Conservation (phyloP, 2,797 vertebrate genomes). For the Coreius guichenoti region DNA sequence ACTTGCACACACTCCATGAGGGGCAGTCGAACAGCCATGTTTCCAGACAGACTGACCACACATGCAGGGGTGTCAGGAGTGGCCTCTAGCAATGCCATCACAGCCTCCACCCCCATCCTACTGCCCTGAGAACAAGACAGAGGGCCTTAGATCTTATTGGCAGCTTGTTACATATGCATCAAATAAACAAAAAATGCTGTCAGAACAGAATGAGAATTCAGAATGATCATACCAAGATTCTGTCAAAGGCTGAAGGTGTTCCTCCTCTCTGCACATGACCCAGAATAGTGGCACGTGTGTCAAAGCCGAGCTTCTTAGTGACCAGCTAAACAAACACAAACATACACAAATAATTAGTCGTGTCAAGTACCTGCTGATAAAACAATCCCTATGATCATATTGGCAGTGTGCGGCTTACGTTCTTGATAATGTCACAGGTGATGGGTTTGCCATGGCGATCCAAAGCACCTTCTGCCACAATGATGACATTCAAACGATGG, state of each 20-base stretch:
- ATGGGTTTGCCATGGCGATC: constrained; percentile 83
- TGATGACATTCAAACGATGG: constrained; percentile 92
- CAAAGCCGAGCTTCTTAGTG: constrained; percentile 90
- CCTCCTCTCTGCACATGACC: constrained; percentile 95
- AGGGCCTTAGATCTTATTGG: neutral
- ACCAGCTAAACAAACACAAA: constrained; percentile 80
- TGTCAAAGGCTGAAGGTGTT: constrained; percentile 93
- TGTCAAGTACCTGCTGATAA: neutral
- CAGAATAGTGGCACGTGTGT: constrained; percentile 91
- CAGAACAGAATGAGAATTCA: neutral
- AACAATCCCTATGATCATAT: neutral
- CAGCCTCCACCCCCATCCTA: constrained; percentile 95
- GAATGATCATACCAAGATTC: constrained; percentile 83
- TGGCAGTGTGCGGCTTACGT: constrained; percentile 65
- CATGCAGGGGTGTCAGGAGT: constrained; percentile 92
- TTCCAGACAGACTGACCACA: constrained; percentile 93
- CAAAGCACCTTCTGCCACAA: constrained; percentile 91
- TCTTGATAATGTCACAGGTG: constrained; percentile 86
- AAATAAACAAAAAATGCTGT: constrained; percentile 8
- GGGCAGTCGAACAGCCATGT: constrained; percentile 91
- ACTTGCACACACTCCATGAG: constrained; percentile 98
- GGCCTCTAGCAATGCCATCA: constrained; percentile 93
- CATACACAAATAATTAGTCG: neutral
- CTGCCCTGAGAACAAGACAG: constrained; percentile 81
- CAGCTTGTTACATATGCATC: neutral